Conservation (phyloP, 2,888 invertebrate species). For the Linnaemya tessellans region DNA sequence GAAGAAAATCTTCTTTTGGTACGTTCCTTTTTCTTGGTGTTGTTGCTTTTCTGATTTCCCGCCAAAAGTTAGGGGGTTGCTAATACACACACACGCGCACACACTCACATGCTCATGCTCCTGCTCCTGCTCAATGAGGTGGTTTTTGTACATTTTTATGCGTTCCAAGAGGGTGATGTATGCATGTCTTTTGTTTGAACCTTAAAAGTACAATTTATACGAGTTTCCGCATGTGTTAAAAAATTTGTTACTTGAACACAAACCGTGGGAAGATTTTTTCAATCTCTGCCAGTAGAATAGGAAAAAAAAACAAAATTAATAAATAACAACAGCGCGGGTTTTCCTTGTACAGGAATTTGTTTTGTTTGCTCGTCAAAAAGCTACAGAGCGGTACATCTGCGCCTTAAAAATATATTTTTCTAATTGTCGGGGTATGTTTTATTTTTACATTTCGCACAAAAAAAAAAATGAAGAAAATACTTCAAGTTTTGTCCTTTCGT, state of each 20-base stretch:
- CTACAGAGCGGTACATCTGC: slow-evolving; percentile 65
- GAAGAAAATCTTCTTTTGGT: slow-evolving; percentile 58
- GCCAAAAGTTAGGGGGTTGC: slow-evolving; percentile 72
- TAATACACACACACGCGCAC: slow-evolving; percentile 12
- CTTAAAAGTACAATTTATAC: slow-evolving; percentile 72
- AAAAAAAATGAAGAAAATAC: not conserved
- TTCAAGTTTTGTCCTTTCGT: not conserved
- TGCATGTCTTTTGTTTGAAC: slow-evolving; percentile 71
- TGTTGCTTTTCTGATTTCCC: slow-evolving; percentile 47
- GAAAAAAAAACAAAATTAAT: not conserved
- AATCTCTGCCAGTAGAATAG: not conserved
- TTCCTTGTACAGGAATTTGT: slow-evolving; percentile 57
- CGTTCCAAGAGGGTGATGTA: slow-evolving; percentile 77
- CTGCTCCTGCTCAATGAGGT: slow-evolving; percentile 50
- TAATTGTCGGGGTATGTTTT: not conserved
- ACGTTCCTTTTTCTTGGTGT: slow-evolving; percentile 26
- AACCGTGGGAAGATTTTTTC: slow-evolving; percentile 71
- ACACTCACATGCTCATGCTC: slow-evolving; percentile 2
- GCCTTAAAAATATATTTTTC: slow-evolving; percentile 19
- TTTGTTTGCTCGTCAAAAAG: slow-evolving; percentile 36
- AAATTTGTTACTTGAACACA: slow-evolving; percentile 64
- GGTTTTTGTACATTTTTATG: slow-evolving; percentile 48
- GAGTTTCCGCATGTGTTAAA: slow-evolving; percentile 71
- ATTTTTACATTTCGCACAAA: not conserved
- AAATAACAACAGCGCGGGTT: slow-evolving; percentile 55